Percentiles rank a stretch among this genome's conserved stretches.
These are phyloP conservation scores for Petrocephalus microphthalmus DNA, from an alignment of 2,113 vertebrate species.

Conservation along the genomic window DNA sequence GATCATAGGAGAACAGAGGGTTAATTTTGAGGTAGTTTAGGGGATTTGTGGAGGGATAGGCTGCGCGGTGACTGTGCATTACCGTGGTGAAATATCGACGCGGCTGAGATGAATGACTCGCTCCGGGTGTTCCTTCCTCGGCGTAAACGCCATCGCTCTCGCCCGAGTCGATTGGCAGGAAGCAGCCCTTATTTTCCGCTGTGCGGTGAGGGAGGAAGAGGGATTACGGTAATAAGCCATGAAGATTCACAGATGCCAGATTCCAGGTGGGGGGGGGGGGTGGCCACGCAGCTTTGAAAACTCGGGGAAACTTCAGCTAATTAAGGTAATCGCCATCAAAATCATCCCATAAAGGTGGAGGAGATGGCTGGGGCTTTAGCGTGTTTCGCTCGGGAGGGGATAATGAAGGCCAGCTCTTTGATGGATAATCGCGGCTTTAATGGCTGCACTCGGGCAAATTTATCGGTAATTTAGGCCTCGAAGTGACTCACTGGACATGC, in stretches of 20 bases:
- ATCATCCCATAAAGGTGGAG: slow-evolving; percentile 5
- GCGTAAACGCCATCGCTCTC: background rate
- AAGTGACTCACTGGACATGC: background rate
- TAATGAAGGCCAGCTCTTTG: slow-evolving; percentile 17
- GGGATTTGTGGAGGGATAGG: background rate
- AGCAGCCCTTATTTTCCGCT: background rate
- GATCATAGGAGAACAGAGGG: background rate
- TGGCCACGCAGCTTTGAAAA: background rate
- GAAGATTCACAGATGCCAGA: background rate
- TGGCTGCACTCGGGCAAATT: slow-evolving; percentile 15
- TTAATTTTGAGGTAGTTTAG: background rate
- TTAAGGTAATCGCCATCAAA: slow-evolving; percentile 8
- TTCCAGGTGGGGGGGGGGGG: background rate
- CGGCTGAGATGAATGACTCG: background rate
- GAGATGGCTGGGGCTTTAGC: background rate
- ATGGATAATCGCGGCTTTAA: slow-evolving; percentile 12
- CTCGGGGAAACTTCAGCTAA: slow-evolving; percentile 13
- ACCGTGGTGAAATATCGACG: background rate
- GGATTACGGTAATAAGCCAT: background rate
- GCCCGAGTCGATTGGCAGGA: background rate
- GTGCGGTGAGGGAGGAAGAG: background rate
- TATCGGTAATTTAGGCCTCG: background rate
- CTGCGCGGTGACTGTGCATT: background rate
- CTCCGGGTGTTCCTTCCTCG: background rate
- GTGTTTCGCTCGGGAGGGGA: background rate